phyloP scores from a whole-genome alignment of 1,140 invertebrate genomes.

The Theocolax elegans region DNA sequence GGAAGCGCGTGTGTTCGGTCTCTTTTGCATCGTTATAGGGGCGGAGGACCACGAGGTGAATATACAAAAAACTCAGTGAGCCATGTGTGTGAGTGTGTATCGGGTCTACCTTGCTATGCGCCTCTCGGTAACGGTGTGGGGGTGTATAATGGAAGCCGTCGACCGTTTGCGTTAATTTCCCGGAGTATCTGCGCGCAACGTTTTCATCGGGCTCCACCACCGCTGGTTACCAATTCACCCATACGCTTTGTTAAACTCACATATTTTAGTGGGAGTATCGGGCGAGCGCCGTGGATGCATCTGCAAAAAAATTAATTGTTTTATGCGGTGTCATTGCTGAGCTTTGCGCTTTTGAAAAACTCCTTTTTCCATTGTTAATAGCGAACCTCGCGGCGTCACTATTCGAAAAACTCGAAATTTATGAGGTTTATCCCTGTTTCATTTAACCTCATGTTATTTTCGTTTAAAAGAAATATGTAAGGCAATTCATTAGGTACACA shows the following conservation, averaged over 20 bases:
- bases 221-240: conserved; percentile 23
- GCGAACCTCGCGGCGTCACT: neutral
- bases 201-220: conserved; percentile 15
- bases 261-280: conserved; percentile 39
- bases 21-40: neutral
- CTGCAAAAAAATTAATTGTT: conserved; percentile 40
- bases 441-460: neutral
- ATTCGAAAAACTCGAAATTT: neutral
- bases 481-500: neutral
- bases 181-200: conserved; percentile 35
- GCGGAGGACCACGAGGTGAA: conserved; percentile 4
- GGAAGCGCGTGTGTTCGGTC: neutral
- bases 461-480: neutral
- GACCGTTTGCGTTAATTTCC: conserved; percentile 40
- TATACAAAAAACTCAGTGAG: conserved; percentile 34
- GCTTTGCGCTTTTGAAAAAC: conserved; percentile 21
- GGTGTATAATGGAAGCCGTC: conserved; percentile 32
- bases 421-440: neutral
- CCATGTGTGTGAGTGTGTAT: conserved; percentile 7
- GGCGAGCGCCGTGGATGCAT: conserved; percentile 21
- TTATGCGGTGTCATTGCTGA: conserved; percentile 28
- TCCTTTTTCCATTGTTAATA: conserved; percentile 4
- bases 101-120: too few species aligned
- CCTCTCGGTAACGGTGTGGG: neutral
- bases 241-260: conserved; percentile 40